Base-by-base conservation (phyloP, 1,140 invertebrate species). In the Diorhabda elongata region DNA sequence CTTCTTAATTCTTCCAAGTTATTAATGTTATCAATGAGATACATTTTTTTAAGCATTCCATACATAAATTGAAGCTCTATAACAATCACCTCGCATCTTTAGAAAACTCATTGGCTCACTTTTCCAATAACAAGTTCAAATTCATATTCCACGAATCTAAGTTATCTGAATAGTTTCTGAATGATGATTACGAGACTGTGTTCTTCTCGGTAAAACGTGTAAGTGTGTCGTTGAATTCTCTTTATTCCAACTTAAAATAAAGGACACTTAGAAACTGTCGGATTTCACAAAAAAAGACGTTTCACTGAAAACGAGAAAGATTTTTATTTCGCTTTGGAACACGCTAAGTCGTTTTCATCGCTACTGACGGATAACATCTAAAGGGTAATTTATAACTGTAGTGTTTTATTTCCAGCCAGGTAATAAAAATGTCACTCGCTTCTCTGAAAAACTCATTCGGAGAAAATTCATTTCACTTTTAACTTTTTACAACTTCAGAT, bases 381-480 rank as follows among this genome's bases (percentile, higher is more conserved):
- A 52, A 52, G 47, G 47, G 47, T 52, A 52, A 52, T 52, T 52
- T 52, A 52, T 52, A 52, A 52, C 47, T 52, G 47, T 52, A 52
- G 47, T 52, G 47, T 52, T 52, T 52, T 52, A 52, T 52, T 52
- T 52, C 47, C 47, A 52, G 47, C 47, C 47, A 52, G 47, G 47
- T 52, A 52, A 52, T 52, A 52, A 52, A 52, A 52, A 52, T 52
- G 47, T 52, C 47, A 52, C 47, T 52, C 2, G 47, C 6, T 52
- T 52, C n/a, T n/a, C 47, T 8, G 47, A 52, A 52, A 52, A 26
- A 52, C 6, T 52, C 6, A 52, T 6, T n/a, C 47, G n/a, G 47
- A 52, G 47, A 52, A 52, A 52, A 52, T 52, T 52, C 47, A 52
- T 52, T 52, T 52, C n/a, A 52, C 6, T 52, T 52, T 52, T 52